These are phyloP conservation scores for Uria lomvia DNA, from an alignment of 2,113 vertebrate species.

Conservation along the genomic window DNA sequence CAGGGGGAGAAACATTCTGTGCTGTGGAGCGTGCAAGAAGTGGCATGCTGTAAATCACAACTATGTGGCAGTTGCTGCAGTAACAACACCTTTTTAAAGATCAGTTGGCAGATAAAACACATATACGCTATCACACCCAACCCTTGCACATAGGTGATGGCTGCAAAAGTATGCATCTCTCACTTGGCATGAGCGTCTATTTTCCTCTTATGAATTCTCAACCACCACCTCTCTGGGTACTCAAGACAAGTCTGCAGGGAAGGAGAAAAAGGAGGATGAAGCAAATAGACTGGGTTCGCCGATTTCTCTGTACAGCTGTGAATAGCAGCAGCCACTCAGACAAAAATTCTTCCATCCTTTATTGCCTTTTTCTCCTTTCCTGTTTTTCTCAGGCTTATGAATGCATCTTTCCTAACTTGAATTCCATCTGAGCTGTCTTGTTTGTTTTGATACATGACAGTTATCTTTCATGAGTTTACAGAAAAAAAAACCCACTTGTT, in stretches of 20 bases:
- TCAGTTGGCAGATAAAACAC: background rate
- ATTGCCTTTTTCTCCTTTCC: background rate
- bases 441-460: background rate
- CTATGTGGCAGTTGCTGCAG: background rate
- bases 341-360: background rate
- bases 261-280: background rate
- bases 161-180: background rate
- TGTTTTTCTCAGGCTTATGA: background rate
- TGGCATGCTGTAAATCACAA: background rate
- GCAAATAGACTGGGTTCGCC: background rate
- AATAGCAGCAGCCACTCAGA: background rate
- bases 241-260: background rate
- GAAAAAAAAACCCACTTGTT: background rate
- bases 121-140: background rate
- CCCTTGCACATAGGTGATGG: background rate
- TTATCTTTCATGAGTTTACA: background rate
- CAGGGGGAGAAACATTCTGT: background rate
- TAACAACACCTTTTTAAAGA: conserved; percentile 26
- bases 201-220: background rate
- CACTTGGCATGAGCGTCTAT: background rate
- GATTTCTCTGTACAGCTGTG: background rate
- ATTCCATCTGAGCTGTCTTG: background rate
- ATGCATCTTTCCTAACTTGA: background rate
- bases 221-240: background rate
- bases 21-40: background rate